These are phyloP conservation scores for Catocala fraxini DNA, from an alignment of 2,888 invertebrate species.

Conservation along the genomic window DNA sequence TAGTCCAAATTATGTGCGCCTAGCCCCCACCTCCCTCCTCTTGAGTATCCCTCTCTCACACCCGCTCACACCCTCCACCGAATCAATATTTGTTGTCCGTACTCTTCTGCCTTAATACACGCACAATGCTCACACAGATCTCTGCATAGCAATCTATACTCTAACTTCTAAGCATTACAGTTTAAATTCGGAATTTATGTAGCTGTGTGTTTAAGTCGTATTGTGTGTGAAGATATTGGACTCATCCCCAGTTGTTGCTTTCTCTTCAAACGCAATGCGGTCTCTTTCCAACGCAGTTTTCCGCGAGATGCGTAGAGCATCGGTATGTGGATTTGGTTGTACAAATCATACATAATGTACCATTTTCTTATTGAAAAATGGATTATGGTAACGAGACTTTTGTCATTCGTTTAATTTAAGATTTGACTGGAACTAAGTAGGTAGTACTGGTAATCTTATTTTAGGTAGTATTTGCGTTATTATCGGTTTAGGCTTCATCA, in stretches of 20 bases:
- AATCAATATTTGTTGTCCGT: slow-evolving; percentile 88
- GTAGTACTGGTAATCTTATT: too few relatives aligned
- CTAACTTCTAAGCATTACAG: slow-evolving; percentile 6
- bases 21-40: slow-evolving; percentile 55
- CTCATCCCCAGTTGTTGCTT: slow-evolving; percentile 79
- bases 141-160: slow-evolving; percentile 28
- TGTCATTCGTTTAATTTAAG: slow-evolving; percentile 25
- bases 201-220: slow-evolving; percentile 53
- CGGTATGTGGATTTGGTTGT: slow-evolving; percentile 53
- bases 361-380: slow-evolving; percentile 53
- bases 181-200: slow-evolving; percentile 20
- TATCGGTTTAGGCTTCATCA: too few relatives aligned
- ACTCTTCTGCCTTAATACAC: slow-evolving; percentile 87
- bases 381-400: slow-evolving; percentile 40
- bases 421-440: neutral
- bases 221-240: slow-evolving; percentile 49
- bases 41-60: slow-evolving; percentile 52
- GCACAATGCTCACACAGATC: slow-evolving; percentile 79
- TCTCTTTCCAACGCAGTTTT: slow-evolving; percentile 82
- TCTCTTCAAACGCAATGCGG: slow-evolving; percentile 83
- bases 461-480: too few relatives aligned
- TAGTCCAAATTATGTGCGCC: slow-evolving; percentile 86
- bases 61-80: slow-evolving; percentile 72
- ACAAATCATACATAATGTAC: slow-evolving; percentile 54
- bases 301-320: slow-evolving; percentile 67